Evolutionary conservation across 2,797 vertebrate genomes (phyloP), one percentile per base, ranked within the genome.

Genomic region (Sebastes goodei): DNA sequence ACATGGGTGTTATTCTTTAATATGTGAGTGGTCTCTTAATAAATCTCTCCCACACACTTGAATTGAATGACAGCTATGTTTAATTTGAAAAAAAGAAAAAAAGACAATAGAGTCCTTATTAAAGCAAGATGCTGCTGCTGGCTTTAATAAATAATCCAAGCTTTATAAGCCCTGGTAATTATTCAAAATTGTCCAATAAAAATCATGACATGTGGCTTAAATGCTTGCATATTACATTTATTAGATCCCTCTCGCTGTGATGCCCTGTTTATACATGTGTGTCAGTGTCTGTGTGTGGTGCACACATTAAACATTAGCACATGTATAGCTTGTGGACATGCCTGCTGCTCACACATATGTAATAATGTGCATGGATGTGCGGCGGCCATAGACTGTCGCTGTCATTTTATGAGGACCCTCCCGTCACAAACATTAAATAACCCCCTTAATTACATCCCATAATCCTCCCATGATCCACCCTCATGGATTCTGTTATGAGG

Each of bases 361-460:
- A 60, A 76, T 59, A 23, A 71, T 55, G 38, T 75, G 55, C 55
- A 29, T 17, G 33, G 46, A 63, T 65, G 33, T 65, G 76, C 6
- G 6, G 20, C 3, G 8, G 56, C 76, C 60, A 35, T 38, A 53
- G 73, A 79, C 61, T 23, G 52, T 55, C 57, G 23, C 72, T 88
- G 72, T 85, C 65, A 84, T 89, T 92, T 91, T 82, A 93, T 90
- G 79, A 93, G 86, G 83, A 90, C 69, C 76, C 83, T 88, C 65
- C 80, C 55, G 68, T 81, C 78, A 12, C 74, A 90, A 92, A 93
- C 83, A 89, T 92, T 88, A 88, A 94, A 93, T 90, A 91, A 87
- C 83, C 83, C 46, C 77, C 86, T 91, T 93, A 94, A 94, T 94
- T 92, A 90, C 85, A 89, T 89, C 84, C 84, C 81, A 88, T 93